Evolutionary conservation across 2,797 vertebrate genomes (phyloP), one percentile per base, ranked within the genome.

Genomic region (Sebastes hubbsi): DNA sequence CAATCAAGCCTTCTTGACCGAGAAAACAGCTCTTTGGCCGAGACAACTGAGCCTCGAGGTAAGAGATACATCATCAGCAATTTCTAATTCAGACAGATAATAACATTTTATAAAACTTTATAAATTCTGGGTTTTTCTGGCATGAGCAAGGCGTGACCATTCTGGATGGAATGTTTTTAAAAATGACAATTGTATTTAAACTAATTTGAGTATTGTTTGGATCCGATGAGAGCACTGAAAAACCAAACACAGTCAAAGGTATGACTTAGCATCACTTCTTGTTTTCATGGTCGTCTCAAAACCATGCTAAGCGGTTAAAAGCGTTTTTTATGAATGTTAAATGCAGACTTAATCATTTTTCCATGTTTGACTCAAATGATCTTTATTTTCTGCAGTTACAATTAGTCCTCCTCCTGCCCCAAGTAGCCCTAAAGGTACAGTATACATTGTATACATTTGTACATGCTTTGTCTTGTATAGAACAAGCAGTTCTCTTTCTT

Each of bases 351-450:
- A 46, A 46, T 18, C 14, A 64, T n/a, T 34, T 27, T 24, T 63
- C 20, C 8, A 72, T 8, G 3, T 52, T 29, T 55, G 9, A 55
- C 14, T 62, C 9, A 12, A 20, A 34, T 52, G 1, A 38, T 76
- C 7, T 73, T 56, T 56, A 6, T 52, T 54, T 32, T 42, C 65
- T 30, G 32, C 72, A 90, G 87, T 0, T 75, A 0, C 1, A 42
- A 0, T 13, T 58, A 0, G 13, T n/a, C 0, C 4, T 58, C 0
- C 1, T 7, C 1, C 27, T 54, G 52, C 9, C 52, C 9, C 52
- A 54, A 4, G 20, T 11, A 1, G n/a, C 1, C 46, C 46, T 54
- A 22, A 4, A 85, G 85, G 81, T 89, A 87, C 12, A 49, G 54
- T 34, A 36, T 10, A 22, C 10, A 1, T 27, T 11, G n/a, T 49